Evolutionary conservation across 2,113 vertebrate genomes (phyloP).

Genomic region (Struthidea cinerea): DNA sequence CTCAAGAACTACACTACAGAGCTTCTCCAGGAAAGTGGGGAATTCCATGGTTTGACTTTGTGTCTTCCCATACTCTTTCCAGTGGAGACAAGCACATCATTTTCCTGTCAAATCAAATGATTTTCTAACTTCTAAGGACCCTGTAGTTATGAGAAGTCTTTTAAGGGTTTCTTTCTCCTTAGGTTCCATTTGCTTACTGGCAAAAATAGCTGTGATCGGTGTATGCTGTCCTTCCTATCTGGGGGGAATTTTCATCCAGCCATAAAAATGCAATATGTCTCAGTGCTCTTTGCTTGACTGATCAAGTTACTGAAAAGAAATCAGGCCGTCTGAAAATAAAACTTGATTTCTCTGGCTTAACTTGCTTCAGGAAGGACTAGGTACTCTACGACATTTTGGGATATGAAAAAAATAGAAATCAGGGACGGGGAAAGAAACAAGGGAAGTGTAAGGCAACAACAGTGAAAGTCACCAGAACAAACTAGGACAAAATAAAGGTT

Average conservation of each 20-base stretch:
- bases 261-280: neutral
- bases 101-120: neutral
- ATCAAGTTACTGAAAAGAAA: constrained; percentile 25
- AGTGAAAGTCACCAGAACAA: neutral
- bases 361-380: neutral
- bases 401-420: neutral
- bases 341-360: neutral
- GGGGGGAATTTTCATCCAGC: neutral
- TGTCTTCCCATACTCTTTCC: neutral
- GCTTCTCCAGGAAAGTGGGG: neutral
- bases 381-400: neutral
- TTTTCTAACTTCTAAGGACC: neutral
- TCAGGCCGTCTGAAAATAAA: constrained; percentile 17
- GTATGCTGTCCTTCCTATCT: neutral
- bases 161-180: neutral
- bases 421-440: neutral
- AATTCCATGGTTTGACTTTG: neutral
- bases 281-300: neutral
- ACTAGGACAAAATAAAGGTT: neutral
- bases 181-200: neutral
- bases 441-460: neutral
- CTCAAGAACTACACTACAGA: neutral
- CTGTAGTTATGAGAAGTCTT: neutral
- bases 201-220: neutral
- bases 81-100: neutral